A percentile compares a stretch with the other conserved stretches of the same genome.
Conservation (phyloP, 2,113 vertebrate species). For the Myrmophylax atrothorax region DNA sequence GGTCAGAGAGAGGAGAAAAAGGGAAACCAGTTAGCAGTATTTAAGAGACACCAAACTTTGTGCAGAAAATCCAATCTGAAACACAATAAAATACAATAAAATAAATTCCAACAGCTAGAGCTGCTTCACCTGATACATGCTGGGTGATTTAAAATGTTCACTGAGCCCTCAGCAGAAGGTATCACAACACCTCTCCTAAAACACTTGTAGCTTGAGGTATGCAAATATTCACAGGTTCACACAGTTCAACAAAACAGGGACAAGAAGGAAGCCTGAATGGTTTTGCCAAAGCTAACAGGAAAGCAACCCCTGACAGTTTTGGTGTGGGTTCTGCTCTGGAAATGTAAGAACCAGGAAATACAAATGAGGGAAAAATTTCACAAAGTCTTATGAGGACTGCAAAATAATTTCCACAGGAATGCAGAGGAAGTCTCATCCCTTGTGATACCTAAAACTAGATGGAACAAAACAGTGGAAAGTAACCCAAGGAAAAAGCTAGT, state of each 20-base stretch:
- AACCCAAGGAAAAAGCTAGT: neutral
- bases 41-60: neutral
- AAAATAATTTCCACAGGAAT: slow-evolving; percentile 35
- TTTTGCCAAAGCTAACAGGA: neutral
- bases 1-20: neutral
- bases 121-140: neutral
- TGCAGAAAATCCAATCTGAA: neutral
- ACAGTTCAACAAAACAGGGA: neutral
- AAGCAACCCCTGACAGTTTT: neutral
- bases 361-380: neutral
- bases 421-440: neutral
- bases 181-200: neutral
- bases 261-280: neutral
- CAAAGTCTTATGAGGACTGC: neutral
- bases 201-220: neutral
- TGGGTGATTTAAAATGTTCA: neutral
- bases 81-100: neutral
- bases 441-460: neutral
- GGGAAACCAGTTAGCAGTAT: neutral
- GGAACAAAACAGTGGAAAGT: neutral
- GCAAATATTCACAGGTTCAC: neutral
- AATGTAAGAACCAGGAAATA: neutral
- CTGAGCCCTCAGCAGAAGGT: neutral
- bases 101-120: neutral
- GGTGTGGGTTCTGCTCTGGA: neutral